Conservation (phyloP, 2,888 invertebrate species). For the Caradrina clavipalpis region DNA sequence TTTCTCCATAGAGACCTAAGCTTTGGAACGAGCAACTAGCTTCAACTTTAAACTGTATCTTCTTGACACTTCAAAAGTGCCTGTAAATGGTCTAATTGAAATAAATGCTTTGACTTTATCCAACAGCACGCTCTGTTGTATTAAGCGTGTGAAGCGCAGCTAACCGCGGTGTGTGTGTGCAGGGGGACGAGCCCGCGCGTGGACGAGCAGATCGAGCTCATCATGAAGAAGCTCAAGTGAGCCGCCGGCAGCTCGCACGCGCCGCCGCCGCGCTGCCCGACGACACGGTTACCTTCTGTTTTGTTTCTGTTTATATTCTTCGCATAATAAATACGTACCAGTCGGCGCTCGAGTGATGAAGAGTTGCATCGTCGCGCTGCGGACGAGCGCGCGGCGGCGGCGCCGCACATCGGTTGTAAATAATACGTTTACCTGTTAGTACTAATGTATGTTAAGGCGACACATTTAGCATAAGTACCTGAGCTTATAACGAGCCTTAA, state of each 20-base stretch:
- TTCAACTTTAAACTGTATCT: too few relatives aligned
- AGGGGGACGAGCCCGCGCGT: conserved; percentile 94
- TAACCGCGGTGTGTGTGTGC: conserved; percentile 47
- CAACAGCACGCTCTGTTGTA: too few relatives aligned
- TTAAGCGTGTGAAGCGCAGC: too few relatives aligned
- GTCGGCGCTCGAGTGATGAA: conserved; percentile 48
- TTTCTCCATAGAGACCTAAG: too few relatives aligned
- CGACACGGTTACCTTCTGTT: conserved; percentile 35
- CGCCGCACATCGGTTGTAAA: conserved; percentile 75
- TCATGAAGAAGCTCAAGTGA: conserved; percentile 91
- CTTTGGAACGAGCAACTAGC: too few relatives aligned
- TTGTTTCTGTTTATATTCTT: conserved; percentile 48
- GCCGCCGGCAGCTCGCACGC: neutral
- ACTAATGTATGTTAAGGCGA: conserved; percentile 62
- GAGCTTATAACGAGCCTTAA: conserved; percentile 68
- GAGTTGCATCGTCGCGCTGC: conserved; percentile 6
- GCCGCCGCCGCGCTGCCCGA: neutral
- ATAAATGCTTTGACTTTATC: too few relatives aligned
- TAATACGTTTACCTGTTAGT: conserved; percentile 64
- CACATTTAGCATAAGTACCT: conserved; percentile 78
- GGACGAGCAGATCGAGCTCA: conserved; percentile 95
- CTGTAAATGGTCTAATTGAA: too few relatives aligned
- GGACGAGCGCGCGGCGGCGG: neutral
- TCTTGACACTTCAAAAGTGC: too few relatives aligned
- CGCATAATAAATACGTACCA: conserved; percentile 30